phyloP scores from a whole-genome alignment of 1,140 invertebrate genomes.

The Diabrotica virgifera region DNA sequence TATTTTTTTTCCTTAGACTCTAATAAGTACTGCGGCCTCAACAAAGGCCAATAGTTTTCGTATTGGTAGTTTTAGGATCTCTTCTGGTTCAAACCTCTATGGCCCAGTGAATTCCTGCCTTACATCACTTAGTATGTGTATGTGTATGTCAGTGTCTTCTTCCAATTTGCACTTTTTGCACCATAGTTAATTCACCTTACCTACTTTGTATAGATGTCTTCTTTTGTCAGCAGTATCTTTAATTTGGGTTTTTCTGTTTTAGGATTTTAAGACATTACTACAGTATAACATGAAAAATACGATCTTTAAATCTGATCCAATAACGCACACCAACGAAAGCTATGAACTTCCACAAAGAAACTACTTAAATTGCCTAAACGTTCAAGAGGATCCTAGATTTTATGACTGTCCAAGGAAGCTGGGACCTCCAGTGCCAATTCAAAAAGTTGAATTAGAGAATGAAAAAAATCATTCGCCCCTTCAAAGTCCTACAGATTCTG shows the following conservation, averaged over 20 bases:
- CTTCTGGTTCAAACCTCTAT: too few species aligned
- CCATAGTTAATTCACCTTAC: too few species aligned
- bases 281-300: conserved; percentile 32
- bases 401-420: conserved; percentile 55
- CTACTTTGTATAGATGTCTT: too few species aligned
- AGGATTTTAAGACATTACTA: conserved; percentile 36
- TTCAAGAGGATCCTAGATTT: conserved; percentile 50
- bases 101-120: too few species aligned
- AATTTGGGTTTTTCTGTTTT: conserved; percentile 9
- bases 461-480: conserved; percentile 46
- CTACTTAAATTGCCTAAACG: conserved; percentile 34
- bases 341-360: conserved; percentile 36
- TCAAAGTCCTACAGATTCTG: conserved; percentile 56
- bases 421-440: conserved; percentile 15
- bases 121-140: too few species aligned
- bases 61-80: too few species aligned
- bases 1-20: too few species aligned
- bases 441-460: background rate
- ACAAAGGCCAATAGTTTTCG: too few species aligned
- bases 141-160: too few species aligned
- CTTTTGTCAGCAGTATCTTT: too few species aligned
- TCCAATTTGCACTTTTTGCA: too few species aligned
- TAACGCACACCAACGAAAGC: conserved; percentile 31
- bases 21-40: too few species aligned
- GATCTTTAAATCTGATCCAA: conserved; percentile 16